These are phyloP conservation scores for Anniella stebbinsi DNA, from an alignment of 2,797 vertebrate genomes.

Conservation along the genomic window DNA sequence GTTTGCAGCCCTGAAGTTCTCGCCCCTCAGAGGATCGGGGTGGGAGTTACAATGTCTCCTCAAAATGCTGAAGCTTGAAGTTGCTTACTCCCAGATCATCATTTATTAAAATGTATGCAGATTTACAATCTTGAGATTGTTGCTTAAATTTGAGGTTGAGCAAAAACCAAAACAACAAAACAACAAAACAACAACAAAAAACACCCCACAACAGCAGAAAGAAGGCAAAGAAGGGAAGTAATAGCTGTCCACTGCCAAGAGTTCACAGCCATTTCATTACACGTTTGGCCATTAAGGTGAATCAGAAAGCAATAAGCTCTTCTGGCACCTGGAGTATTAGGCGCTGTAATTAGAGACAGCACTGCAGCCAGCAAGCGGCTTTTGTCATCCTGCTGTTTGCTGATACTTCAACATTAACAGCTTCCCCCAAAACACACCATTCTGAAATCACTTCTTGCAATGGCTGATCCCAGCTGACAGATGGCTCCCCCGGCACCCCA, in stretches of 20 bases:
- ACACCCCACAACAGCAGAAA: too few species aligned
- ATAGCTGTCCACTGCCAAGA: background rate
- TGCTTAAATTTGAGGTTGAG: background rate
- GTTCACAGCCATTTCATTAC: background rate
- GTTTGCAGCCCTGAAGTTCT: background rate
- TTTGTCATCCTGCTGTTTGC: slow-evolving; percentile 33
- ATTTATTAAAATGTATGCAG: background rate
- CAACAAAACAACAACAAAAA: too few species aligned
- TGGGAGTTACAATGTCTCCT: background rate
- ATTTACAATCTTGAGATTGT: background rate
- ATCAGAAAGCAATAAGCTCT: background rate
- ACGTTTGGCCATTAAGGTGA: background rate
- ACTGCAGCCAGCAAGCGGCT: background rate
- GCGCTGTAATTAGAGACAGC: fast-evolving
- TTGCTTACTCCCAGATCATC: background rate
- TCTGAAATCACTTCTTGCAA: background rate
- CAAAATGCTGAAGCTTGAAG: background rate
- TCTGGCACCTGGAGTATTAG: background rate
- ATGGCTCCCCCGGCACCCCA: background rate
- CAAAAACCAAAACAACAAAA: too few species aligned
- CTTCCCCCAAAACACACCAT: background rate
- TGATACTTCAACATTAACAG: slow-evolving; percentile 39
- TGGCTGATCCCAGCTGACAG: slow-evolving; percentile 47
- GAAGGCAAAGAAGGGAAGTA: background rate
- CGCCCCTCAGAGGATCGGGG: background rate